Base-by-base conservation (phyloP, 2,888 invertebrate genomes). In the Cheilosia vulpina region DNA sequence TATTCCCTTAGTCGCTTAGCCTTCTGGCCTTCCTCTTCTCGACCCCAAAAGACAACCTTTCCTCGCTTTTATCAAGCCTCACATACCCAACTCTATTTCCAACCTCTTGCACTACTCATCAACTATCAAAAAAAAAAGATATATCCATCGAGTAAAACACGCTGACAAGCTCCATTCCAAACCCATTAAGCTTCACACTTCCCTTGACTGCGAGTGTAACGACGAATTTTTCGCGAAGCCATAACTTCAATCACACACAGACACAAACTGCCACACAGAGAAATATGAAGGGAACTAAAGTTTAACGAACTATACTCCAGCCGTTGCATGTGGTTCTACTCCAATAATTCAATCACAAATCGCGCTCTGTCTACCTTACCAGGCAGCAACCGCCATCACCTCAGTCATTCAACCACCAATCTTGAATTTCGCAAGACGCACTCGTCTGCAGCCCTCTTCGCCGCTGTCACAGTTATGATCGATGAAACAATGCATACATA, bases 341-440 rank as follows among this genome's bases (percentile, higher is more conserved):
- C 85, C 85, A 85, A 85, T 85, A 85, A 85, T 80, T 81, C 76
- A 77, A 80, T 80, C 80, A 81, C 47, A 80, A 85, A 80, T 78
- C 84, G 75, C 66, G 60, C 77, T 31, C 50, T 43, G 45, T 66
- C 65, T 57, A 52, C 68, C 60, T 27, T 15, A 65, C 45, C 66
- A 45, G 47, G n/a, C 43, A 55, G n/a, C 34, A 65, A 78, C 65
- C 34, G 47, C 66, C 65, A 66, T 63, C 75, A 58, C 75, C 72
- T 71, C 75, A 80, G 79, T 72, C 71, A 85, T 85, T 80, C 85
- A 80, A 85, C 85, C 76, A 58, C 80, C 76, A 76, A 85, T 81
- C 80, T 80, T 68, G 24, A 71, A 85, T 85, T 85, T 72, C 85
- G 80, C 80, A 85, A 85, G 76, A 85, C 72, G 62, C 76, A 81